These are phyloP conservation scores for Rhynchonycteris naso DNA, from an alignment of 2,797 vertebrate species.

Conservation along the genomic window DNA sequence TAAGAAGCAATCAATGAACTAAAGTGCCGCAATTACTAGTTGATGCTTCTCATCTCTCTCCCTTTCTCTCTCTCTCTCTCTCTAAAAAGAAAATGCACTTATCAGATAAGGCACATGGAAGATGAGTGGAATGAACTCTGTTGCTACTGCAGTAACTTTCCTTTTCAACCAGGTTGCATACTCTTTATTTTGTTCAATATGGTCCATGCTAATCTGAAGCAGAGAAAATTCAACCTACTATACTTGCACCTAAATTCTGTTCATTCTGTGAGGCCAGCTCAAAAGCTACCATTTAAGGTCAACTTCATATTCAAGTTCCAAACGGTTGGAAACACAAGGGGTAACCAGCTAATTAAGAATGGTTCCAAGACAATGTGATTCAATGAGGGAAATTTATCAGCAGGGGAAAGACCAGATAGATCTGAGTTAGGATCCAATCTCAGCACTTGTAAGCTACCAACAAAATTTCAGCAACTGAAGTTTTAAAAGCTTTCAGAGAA, in stretches of 20 bases:
- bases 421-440: neutral
- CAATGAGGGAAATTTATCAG: neutral
- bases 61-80: no score
- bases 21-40: no score
- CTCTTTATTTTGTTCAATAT: neutral
- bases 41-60: no score
- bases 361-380: constrained; percentile 10
- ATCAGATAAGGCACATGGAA: neutral
- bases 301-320: neutral
- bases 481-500: neutral
- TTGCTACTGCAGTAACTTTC: neutral
- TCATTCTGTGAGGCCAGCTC: neutral
- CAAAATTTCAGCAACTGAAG: neutral
- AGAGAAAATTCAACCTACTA: neutral
- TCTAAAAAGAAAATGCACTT: neutral
- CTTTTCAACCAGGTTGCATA: neutral
- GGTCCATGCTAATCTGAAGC: neutral
- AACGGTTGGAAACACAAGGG: neutral
- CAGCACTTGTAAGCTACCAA: neutral
- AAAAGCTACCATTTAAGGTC: neutral
- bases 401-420: neutral
- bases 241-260: neutral
- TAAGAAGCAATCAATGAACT: no score
- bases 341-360: neutral
- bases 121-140: neutral